Conservation (phyloP, 2,888 invertebrate species). For the Aphrophora alni region DNA sequence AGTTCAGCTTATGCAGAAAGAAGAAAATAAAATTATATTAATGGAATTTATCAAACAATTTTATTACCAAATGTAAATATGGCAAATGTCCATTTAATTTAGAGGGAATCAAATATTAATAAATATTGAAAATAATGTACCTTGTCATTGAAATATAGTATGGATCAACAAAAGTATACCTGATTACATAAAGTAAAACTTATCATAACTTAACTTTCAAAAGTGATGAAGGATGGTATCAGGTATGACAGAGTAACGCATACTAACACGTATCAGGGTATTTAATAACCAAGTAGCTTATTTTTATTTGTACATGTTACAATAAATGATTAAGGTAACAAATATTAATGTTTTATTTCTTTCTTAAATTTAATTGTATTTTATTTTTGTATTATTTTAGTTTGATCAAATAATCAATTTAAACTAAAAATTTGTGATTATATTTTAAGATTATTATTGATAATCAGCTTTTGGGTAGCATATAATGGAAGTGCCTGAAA, state of each 20-base stretch:
- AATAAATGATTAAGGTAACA: constrained; percentile 48
- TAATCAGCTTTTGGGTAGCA: neutral
- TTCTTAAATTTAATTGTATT: neutral
- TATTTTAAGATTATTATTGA: neutral
- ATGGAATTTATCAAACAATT: no score
- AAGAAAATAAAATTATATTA: no score
- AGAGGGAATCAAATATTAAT: no score
- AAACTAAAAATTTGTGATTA: constrained; percentile 1
- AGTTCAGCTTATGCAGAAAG: no score
- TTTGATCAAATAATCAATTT: neutral
- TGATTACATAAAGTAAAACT: no score
- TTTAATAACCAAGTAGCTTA: constrained; percentile 41
- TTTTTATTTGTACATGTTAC: constrained; percentile 49
- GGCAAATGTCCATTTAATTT: no score
- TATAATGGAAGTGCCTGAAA: neutral
- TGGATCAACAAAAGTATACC: no score
- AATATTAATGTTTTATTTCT: constrained; percentile 27
- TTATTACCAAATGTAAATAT: no score
- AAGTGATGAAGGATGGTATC: neutral
- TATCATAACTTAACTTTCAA: no score
- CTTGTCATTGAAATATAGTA: no score
- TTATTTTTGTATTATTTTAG: neutral
- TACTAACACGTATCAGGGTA: constrained; percentile 36
- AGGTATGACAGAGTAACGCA: neutral
- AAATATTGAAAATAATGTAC: no score